These are phyloP conservation scores for Aldabrachelys gigantea DNA, from an alignment of 2,113 vertebrate genomes.

Conservation along the genomic window DNA sequence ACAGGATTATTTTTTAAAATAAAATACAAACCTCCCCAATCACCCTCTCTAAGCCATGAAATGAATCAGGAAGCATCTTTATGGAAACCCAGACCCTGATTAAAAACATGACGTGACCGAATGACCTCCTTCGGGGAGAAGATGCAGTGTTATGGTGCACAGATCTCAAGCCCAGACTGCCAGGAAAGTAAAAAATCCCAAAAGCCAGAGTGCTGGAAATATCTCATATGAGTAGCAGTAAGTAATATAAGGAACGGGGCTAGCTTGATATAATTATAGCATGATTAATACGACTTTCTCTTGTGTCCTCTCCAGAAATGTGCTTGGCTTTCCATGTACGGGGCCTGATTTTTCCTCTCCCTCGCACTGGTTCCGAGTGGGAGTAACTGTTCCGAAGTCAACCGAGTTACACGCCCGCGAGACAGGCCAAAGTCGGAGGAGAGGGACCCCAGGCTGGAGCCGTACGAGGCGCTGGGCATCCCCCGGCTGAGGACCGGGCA, in stretches of 20 bases:
- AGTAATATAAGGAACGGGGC: too few relatives aligned
- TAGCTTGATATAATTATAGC: too few relatives aligned
- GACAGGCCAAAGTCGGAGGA: too few relatives aligned
- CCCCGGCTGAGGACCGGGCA: too few relatives aligned
- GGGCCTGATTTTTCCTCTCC: too few relatives aligned
- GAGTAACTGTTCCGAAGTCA: not conserved
- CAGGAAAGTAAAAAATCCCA: not conserved
- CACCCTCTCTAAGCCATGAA: not conserved
- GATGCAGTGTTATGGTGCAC: too few relatives aligned
- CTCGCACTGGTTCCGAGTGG: too few relatives aligned
- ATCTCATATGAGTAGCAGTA: too few relatives aligned
- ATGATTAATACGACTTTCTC: too few relatives aligned
- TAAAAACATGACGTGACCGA: not conserved
- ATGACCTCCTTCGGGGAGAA: not conserved
- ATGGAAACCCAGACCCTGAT: not conserved
- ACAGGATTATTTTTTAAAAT: not conserved
- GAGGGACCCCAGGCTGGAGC: too few relatives aligned
- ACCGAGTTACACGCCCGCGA: not conserved
- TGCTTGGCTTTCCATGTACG: not conserved
- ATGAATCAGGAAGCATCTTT: too few relatives aligned
- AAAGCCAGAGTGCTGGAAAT: not conserved
- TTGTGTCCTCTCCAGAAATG: not conserved
- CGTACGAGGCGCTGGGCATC: too few relatives aligned
- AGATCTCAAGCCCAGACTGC: not conserved
- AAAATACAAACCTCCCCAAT: not conserved